Percentiles rank a stretch among this genome's conserved stretches.
phyloP scores from a whole-genome alignment of 2,888 invertebrate genomes.

The Polymixis flavicincta region DNA sequence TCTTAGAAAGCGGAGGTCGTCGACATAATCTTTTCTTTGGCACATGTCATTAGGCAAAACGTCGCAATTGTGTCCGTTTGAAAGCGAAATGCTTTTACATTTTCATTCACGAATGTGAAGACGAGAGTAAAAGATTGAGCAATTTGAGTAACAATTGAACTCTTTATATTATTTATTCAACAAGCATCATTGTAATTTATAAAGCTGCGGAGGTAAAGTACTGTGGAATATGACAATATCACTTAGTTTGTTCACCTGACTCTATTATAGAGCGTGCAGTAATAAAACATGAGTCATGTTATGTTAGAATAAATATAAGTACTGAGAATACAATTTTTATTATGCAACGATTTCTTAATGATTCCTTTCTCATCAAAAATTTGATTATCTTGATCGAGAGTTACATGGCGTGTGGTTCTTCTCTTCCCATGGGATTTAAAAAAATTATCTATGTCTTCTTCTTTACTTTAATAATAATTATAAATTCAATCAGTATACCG shows the following conservation, averaged over 20 bases:
- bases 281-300: slow-evolving; percentile 48
- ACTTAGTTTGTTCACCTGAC: slow-evolving; percentile 55
- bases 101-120: slow-evolving; percentile 69
- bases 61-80: slow-evolving; percentile 75
- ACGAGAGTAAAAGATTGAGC: slow-evolving; percentile 70
- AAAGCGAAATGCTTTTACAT: slow-evolving; percentile 76
- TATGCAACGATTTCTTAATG: slow-evolving; percentile 14
- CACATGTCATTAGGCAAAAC: slow-evolving; percentile 74
- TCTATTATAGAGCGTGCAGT: slow-evolving; percentile 25
- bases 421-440: slow-evolving; percentile 24
- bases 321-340: slow-evolving; percentile 28
- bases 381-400: slow-evolving; percentile 18
- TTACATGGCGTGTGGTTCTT: slow-evolving; percentile 10
- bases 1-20: slow-evolving; percentile 79
- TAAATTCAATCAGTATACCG: neutral
- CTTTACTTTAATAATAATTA: slow-evolving; percentile 7
- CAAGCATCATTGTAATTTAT: slow-evolving; percentile 46
- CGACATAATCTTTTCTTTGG: slow-evolving; percentile 79
- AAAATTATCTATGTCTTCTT: neutral
- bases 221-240: slow-evolving; percentile 48
- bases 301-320: slow-evolving; percentile 19
- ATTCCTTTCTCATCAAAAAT: slow-evolving; percentile 28
- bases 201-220: slow-evolving; percentile 34
- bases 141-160: slow-evolving; percentile 70
- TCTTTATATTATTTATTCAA: slow-evolving; percentile 63